phyloP scores from a whole-genome alignment of 35 echinoderm and acorn worm genomes.

The Ophiothrix spiculata region DNA sequence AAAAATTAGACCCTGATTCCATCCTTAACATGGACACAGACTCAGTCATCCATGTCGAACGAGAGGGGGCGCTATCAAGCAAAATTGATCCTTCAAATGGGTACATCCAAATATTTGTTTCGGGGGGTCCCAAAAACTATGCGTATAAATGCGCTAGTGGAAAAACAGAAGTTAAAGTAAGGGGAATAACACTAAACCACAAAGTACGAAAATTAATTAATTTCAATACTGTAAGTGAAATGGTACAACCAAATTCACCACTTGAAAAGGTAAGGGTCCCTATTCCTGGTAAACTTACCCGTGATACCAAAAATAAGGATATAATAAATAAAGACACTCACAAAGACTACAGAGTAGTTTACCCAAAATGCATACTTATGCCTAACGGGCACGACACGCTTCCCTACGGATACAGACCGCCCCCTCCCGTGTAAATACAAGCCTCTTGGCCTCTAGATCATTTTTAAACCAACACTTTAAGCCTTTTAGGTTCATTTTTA shows the following conservation, averaged over 20 bases:
- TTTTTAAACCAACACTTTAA: background rate
- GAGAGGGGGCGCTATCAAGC: conserved; percentile 41
- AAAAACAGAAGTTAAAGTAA: conserved; percentile 38
- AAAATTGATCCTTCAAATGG: conserved; percentile 55
- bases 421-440: background rate
- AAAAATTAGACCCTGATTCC: too few relatives aligned
- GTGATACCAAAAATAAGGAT: conserved; percentile 9
- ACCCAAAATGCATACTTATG: conserved; percentile 28
- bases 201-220: conserved; percentile 27
- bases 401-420: conserved; percentile 28
- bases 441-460: background rate
- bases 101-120: conserved; percentile 36
- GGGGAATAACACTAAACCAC: conserved; percentile 48
- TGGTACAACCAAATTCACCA: background rate
- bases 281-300: conserved; percentile 18
- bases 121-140: conserved; percentile 56
- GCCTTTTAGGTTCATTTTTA: background rate
- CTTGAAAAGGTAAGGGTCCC: background rate
- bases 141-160: conserved; percentile 38
- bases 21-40: too few relatives aligned
- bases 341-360: conserved; percentile 59
- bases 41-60: too few relatives aligned
- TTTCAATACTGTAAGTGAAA: conserved; percentile 33
- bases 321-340: conserved; percentile 21
- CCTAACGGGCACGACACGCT: conserved; percentile 15